phyloP scores from a whole-genome alignment of 2,888 invertebrate species.

The Elysia crispata region DNA sequence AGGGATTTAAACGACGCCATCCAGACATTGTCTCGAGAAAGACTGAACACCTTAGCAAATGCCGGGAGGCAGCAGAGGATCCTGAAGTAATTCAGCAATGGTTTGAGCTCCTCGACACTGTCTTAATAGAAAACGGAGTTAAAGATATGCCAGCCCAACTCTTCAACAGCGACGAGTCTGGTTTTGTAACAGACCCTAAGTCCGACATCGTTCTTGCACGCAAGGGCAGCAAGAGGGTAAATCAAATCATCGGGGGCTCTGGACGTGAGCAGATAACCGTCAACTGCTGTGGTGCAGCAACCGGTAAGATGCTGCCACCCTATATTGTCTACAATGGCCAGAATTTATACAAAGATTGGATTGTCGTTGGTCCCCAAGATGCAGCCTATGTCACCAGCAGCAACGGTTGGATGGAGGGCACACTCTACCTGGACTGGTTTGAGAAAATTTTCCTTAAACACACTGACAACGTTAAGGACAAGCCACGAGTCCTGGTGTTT shows the following conservation, averaged over 20 bases:
- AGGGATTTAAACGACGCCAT: conserved; percentile 18
- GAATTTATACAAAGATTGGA: conserved; percentile 47
- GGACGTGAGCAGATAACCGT: conserved; percentile 48
- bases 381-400: neutral
- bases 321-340: conserved; percentile 48
- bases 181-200: conserved; percentile 48
- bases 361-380: conserved; percentile 40
- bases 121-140: conserved; percentile 32
- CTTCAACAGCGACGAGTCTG: conserved; percentile 49
- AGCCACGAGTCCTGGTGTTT: conserved; percentile 72
- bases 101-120: conserved; percentile 43
- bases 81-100: conserved; percentile 31
- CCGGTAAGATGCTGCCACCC: conserved; percentile 39
- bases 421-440: conserved; percentile 46
- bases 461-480: conserved; percentile 37
- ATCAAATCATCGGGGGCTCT: conserved; percentile 27
- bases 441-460: conserved; percentile 24
- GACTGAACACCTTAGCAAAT: conserved; percentile 14
- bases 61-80: neutral
- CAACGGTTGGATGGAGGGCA: conserved; percentile 22
- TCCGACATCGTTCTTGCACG: conserved; percentile 35
- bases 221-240: conserved; percentile 35
- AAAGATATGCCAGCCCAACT: conserved; percentile 44
- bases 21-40: conserved; percentile 3
- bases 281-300: conserved; percentile 41